Conservation (phyloP, 2,113 vertebrate species). For the Campylorhamphus procurvoides region DNA sequence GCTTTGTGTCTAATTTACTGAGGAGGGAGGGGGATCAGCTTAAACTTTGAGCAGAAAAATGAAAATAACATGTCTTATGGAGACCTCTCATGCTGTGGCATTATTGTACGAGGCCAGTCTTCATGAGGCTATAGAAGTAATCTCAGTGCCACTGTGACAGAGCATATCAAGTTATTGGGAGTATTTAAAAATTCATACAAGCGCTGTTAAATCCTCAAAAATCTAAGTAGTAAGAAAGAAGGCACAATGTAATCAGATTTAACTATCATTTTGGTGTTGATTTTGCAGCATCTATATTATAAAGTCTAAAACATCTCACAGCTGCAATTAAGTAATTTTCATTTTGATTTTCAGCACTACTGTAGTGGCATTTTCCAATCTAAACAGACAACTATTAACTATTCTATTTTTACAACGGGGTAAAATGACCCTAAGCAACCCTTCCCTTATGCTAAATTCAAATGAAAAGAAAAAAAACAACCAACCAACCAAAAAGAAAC, state of each 20-base stretch:
- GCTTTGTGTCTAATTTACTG: conserved; percentile 42
- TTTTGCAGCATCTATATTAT: neutral
- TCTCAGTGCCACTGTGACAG: neutral
- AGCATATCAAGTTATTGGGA: neutral
- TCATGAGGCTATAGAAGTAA: neutral
- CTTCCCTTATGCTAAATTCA: neutral
- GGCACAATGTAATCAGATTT: neutral
- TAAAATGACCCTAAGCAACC: neutral
- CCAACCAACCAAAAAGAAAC: no score
- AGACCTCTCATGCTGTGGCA: neutral
- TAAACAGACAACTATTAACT: neutral
- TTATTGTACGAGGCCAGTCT: neutral
- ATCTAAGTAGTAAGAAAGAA: neutral
- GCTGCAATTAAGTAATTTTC: neutral
- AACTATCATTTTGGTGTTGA: neutral
- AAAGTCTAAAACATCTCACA: neutral
- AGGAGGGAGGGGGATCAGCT: neutral
- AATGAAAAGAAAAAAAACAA: neutral
- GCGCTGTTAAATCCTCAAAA: neutral
- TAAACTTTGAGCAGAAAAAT: neutral
- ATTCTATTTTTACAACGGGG: neutral
- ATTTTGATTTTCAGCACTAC: neutral
- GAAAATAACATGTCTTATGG: neutral
- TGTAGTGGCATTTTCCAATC: neutral
- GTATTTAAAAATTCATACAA: neutral